phyloP scores from a whole-genome alignment of 23 tunicate genomes.

The Trididemnum nubilum region DNA sequence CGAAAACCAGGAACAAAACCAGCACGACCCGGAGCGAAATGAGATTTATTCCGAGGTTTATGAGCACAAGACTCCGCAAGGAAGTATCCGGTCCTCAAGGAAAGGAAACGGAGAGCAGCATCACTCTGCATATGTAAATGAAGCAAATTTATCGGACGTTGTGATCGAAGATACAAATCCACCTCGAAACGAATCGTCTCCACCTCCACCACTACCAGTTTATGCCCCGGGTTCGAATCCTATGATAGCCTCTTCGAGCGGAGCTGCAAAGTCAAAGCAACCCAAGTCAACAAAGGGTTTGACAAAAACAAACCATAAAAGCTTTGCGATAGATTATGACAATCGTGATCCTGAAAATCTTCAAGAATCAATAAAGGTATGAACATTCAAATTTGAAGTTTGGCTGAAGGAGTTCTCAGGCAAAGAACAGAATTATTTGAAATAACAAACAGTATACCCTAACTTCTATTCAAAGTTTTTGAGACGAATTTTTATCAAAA shows the following conservation, averaged over 20 bases:
- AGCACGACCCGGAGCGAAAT: background rate
- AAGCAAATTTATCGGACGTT: background rate
- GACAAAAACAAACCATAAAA: constrained; percentile 1
- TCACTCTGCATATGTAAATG: background rate
- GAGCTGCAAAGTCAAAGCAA: constrained; percentile 43
- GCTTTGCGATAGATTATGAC: constrained; percentile 41
- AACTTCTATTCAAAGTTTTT: no score
- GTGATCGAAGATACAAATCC: background rate
- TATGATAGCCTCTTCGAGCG: constrained; percentile 1
- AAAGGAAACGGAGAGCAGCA: background rate
- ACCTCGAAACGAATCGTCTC: background rate
- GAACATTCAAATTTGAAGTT: no score
- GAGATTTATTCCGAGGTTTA: background rate
- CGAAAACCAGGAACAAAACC: background rate
- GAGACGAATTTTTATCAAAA: no score
- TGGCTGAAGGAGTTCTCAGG: no score
- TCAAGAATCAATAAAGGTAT: constrained; percentile 78
- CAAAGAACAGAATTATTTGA: no score
- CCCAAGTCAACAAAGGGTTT: constrained; percentile 10
- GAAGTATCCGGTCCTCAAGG: background rate
- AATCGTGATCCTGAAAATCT: constrained; percentile 84
- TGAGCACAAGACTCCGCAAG: background rate
- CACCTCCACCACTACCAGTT: background rate
- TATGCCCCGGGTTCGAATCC: background rate
- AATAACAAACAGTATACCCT: no score